phyloP scores from a whole-genome alignment of 2,113 vertebrate species.

The Petrocephalus microphthalmus region DNA sequence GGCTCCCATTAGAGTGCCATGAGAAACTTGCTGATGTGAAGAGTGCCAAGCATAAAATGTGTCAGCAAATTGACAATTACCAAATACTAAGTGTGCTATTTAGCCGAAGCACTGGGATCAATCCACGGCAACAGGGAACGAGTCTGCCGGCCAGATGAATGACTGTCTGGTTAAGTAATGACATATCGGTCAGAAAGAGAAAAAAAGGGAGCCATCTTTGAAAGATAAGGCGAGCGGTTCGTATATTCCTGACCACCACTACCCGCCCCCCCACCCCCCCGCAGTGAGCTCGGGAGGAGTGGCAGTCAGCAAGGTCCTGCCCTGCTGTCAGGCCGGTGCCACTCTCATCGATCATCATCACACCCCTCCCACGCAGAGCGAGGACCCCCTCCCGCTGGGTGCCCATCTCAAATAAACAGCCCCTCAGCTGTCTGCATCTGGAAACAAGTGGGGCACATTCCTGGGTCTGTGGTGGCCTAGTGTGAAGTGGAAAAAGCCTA shows the following conservation, averaged over 20 bases:
- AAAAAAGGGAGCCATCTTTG: slow-evolving; percentile 17
- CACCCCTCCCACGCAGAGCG: slow-evolving; percentile 32
- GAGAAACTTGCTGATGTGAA: neutral
- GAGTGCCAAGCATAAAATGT: neutral
- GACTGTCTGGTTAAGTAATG: neutral
- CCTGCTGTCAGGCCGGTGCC: slow-evolving; percentile 47
- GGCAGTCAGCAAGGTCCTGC: slow-evolving; percentile 48
- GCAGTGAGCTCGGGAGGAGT: slow-evolving; percentile 46
- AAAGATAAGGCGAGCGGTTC: slow-evolving; percentile 26
- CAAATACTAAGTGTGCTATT: neutral
- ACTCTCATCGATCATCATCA: slow-evolving; percentile 57
- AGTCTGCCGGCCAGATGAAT: slow-evolving; percentile 20
- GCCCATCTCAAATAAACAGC: slow-evolving; percentile 53
- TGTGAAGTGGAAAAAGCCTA: slow-evolving; percentile 55
- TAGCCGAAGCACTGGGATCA: slow-evolving; percentile 17
- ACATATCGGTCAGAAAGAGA: neutral
- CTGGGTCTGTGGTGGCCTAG: slow-evolving; percentile 60
- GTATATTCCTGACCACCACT: slow-evolving; percentile 21
- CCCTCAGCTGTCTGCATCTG: slow-evolving; percentile 39
- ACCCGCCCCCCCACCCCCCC: slow-evolving; percentile 1
- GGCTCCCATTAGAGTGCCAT: neutral
- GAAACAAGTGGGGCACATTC: slow-evolving; percentile 51
- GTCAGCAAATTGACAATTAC: neutral
- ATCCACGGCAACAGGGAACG: slow-evolving; percentile 8
- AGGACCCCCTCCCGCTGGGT: slow-evolving; percentile 43